Conservation (phyloP, 1,140 invertebrate species). For the Ooceraea biroi region DNA sequence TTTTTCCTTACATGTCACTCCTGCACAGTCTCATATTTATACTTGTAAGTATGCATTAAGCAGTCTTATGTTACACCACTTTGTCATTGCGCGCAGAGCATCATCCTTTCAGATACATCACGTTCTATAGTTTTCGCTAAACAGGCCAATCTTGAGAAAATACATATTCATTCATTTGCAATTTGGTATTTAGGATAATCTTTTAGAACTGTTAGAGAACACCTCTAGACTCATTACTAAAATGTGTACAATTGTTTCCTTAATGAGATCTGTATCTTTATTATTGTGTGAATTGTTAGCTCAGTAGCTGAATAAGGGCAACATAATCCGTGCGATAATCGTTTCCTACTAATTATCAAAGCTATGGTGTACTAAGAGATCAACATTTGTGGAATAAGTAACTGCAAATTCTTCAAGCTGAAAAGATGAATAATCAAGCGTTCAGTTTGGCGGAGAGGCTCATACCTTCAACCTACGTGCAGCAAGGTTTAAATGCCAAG, state of each 20-base stretch:
- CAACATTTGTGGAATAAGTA: conserved; percentile 64
- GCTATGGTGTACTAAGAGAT: conserved; percentile 71
- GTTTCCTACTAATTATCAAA: conserved; percentile 59
- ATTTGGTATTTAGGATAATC: background rate
- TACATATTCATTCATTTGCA: too few species aligned
- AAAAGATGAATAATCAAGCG: conserved; percentile 87
- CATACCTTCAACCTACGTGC: conserved; percentile 88
- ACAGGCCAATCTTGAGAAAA: too few species aligned
- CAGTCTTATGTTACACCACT: background rate
- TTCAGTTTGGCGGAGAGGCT: conserved; percentile 88
- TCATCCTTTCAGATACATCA: background rate
- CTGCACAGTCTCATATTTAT: conserved; percentile 1
- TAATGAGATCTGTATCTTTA: conserved; percentile 15
- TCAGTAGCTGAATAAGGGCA: background rate
- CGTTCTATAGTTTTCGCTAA: background rate
- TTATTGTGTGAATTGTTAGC: background rate
- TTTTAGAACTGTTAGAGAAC: background rate
- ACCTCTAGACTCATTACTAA: background rate
- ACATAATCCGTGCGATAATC: conserved; percentile 43
- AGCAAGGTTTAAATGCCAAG: conserved; percentile 90
- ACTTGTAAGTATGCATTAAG: conserved; percentile 31
- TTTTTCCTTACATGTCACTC: conserved; percentile 17
- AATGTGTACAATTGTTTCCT: background rate
- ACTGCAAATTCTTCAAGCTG: conserved; percentile 51
- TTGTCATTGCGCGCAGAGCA: background rate